These are phyloP conservation scores for Grammomys dolichurus DNA, from an alignment of 2,113 vertebrate genomes.

Conservation along the genomic window DNA sequence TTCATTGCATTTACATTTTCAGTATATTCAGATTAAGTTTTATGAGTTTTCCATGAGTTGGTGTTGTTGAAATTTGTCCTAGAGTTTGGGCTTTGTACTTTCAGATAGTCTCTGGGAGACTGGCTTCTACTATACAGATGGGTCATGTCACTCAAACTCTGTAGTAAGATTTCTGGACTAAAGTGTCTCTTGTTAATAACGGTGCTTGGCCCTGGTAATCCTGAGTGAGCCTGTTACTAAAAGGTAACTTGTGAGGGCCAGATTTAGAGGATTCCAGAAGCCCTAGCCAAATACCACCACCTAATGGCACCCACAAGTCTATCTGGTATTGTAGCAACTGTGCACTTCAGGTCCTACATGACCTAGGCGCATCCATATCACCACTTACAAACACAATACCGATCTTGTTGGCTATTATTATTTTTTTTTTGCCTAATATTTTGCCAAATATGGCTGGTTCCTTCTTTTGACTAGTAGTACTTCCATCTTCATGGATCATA, in stretches of 20 bases:
- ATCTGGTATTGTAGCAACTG: not conserved
- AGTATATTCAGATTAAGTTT: not conserved
- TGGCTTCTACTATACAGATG: not conserved
- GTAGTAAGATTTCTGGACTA: not conserved
- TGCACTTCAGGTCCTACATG: not conserved
- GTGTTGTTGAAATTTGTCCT: not conserved
- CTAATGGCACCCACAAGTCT: not conserved
- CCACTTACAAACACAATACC: not conserved
- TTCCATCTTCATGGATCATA: not conserved
- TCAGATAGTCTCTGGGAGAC: not conserved
- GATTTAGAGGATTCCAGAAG: not conserved
- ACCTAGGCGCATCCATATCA: not conserved
- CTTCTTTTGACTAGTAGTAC: not conserved
- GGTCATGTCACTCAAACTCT: not conserved
- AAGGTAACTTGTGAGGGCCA: not conserved
- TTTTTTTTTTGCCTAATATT: slow-evolving; percentile 5
- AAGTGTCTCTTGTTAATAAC: not conserved
- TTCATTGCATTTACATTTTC: not conserved
- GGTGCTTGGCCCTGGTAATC: not conserved
- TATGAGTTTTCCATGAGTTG: not conserved
- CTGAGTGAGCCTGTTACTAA: not conserved
- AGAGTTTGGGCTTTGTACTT: not conserved
- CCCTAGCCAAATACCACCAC: not conserved
- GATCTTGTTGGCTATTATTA: not conserved
- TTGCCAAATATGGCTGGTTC: not conserved